A percentile compares a stretch with the other conserved stretches of the same genome.
These are phyloP conservation scores for Phortica variegata DNA, from an alignment of 1,140 invertebrate genomes.

Conservation along the genomic window DNA sequence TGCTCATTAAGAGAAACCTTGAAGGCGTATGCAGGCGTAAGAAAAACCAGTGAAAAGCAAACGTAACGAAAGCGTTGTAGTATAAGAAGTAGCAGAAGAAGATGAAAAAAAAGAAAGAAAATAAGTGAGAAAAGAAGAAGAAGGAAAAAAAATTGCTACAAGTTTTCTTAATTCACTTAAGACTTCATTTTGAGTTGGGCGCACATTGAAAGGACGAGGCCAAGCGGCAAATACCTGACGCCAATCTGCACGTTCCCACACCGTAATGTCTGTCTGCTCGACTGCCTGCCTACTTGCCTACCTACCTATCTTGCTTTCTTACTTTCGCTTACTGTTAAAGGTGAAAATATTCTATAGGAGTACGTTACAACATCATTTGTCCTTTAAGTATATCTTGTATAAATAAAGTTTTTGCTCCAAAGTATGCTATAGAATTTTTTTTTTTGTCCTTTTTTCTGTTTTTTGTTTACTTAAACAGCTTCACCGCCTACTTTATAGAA, in stretches of 20 bases:
- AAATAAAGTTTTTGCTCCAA: slow-evolving; percentile 40
- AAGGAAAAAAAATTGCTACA: slow-evolving; percentile 42
- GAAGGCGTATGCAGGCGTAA: no score
- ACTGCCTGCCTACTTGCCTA: slow-evolving; percentile 3
- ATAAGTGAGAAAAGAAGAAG: background rate
- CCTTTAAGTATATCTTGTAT: slow-evolving; percentile 49
- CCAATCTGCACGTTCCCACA: no score
- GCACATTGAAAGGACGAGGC: no score
- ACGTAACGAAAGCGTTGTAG: no score
- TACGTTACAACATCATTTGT: slow-evolving; percentile 34
- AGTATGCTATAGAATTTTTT: no score
- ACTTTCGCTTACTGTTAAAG: background rate
- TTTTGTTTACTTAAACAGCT: no score
- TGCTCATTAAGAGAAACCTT: slow-evolving; percentile 45
- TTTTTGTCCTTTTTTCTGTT: no score
- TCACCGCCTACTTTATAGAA: background rate
- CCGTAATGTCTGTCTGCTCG: slow-evolving; percentile 6
- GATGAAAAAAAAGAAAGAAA: background rate
- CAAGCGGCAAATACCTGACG: no score
- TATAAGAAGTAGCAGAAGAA: no score
- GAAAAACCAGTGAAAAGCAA: no score
- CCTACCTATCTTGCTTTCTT: background rate
- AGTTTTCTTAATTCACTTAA: slow-evolving; percentile 53
- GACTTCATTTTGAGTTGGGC: slow-evolving; percentile 30
- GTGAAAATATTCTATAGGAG: slow-evolving; percentile 11